Percentiles rank a stretch among this genome's conserved stretches.
Conservation (phyloP, 2,797 vertebrate species). For the Callimico goeldii region DNA sequence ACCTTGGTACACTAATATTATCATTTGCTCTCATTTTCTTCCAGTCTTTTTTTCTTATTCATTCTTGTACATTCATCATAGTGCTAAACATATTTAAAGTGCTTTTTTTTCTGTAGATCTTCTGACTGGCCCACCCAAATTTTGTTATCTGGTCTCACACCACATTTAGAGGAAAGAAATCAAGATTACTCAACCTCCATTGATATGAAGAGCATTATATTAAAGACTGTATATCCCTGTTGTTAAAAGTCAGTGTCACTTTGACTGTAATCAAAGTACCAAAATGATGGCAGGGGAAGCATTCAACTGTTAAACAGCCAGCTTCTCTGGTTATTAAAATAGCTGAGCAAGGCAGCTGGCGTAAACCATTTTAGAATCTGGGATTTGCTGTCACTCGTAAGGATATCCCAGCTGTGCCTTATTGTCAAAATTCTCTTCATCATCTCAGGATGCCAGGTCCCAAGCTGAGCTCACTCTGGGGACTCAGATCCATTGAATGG, state of each 20-base stretch:
- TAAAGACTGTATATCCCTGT: background rate
- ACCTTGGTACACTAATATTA: background rate
- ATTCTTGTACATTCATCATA: background rate
- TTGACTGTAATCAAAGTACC: background rate
- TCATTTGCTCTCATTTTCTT: background rate
- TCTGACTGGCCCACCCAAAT: background rate
- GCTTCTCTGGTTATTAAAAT: background rate
- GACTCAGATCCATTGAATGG: background rate
- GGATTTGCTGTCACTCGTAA: background rate
- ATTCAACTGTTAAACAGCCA: background rate
- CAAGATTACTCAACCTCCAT: background rate
- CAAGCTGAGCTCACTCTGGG: constrained; percentile 6
- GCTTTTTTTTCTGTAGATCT: background rate
- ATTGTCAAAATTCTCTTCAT: constrained; percentile 23
- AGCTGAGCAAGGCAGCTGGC: background rate
- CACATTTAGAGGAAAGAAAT: constrained; percentile 37
- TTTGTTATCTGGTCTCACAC: background rate
- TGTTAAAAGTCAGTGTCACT: constrained; percentile 27
- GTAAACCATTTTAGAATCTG: background rate
- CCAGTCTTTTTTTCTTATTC: background rate
- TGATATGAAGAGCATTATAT: constrained; percentile 9
- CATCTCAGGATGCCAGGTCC: background rate
- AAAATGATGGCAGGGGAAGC: background rate
- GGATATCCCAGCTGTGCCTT: background rate
- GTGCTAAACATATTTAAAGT: background rate